These are phyloP conservation scores for Paracanthobrama guichenoti DNA, from an alignment of 2,113 vertebrate genomes.

Conservation along the genomic window DNA sequence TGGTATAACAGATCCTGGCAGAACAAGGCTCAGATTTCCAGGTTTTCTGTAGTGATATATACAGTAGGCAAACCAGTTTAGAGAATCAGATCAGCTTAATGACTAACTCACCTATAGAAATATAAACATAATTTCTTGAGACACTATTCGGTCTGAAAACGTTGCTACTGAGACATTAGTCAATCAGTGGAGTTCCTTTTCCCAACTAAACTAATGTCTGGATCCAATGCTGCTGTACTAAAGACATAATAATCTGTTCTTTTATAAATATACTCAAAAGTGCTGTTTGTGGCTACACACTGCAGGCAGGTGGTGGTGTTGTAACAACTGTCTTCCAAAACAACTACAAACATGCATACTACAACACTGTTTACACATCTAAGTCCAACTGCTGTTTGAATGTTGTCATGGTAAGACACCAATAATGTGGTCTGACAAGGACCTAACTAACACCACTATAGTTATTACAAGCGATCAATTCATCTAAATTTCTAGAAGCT, in stretches of 20 bases:
- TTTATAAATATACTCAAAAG: background rate
- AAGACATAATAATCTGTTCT: background rate
- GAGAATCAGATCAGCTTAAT: background rate
- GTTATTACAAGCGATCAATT: background rate
- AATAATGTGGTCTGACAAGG: too few relatives aligned
- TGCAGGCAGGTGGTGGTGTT: constrained; percentile 15
- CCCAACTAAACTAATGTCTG: background rate
- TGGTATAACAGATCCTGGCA: background rate
- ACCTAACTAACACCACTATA: background rate
- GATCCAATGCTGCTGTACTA: background rate
- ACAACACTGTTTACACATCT: background rate
- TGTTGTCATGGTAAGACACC: background rate
- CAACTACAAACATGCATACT: background rate
- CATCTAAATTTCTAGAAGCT: background rate
- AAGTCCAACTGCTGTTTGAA: background rate
- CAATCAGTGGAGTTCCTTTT: background rate
- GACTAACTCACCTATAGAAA: background rate
- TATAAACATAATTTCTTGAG: background rate
- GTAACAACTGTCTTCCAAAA: background rate
- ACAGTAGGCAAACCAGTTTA: background rate
- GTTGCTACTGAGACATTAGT: background rate
- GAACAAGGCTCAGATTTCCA: background rate
- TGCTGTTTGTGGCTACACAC: background rate
- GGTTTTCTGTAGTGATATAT: background rate
- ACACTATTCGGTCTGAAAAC: background rate